A percentile compares a stretch with the other conserved stretches of the same genome.
Conservation (phyloP, 2,113 vertebrate genomes). For the Epinephelus fuscoguttatus region DNA sequence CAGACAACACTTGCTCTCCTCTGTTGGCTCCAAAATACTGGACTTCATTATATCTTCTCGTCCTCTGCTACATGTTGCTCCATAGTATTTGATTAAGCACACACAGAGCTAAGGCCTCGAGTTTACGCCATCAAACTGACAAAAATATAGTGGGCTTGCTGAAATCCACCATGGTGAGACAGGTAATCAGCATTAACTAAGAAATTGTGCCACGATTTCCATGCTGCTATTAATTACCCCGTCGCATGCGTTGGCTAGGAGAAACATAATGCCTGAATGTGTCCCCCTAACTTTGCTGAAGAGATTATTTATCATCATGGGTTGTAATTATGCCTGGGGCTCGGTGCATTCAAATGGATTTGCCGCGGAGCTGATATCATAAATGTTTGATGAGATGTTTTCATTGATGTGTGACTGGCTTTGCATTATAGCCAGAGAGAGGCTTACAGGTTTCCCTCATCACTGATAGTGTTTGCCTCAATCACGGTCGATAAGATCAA, state of each 20-base stretch:
- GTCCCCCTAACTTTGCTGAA: constrained; percentile 61
- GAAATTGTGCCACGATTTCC: constrained; percentile 67
- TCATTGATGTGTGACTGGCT: constrained; percentile 71
- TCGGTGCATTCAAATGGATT: constrained; percentile 66
- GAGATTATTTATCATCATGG: constrained; percentile 72
- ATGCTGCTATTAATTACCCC: constrained; percentile 73
- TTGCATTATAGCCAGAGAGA: constrained; percentile 45
- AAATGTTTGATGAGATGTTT: constrained; percentile 78
- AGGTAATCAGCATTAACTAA: constrained; percentile 71
- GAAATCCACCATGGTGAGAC: constrained; percentile 47
- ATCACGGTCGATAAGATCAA: constrained; percentile 55
- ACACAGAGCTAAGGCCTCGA: constrained; percentile 33
- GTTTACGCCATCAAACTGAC: constrained; percentile 24
- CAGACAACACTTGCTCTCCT: constrained; percentile 13
- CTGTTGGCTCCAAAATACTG: background rate
- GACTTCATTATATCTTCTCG: constrained; percentile 12
- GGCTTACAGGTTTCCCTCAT: constrained; percentile 38
- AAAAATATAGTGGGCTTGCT: constrained; percentile 39
- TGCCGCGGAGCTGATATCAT: constrained; percentile 63
- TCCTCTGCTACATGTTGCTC: constrained; percentile 19
- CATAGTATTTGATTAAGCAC: constrained; percentile 59
- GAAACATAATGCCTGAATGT: constrained; percentile 49
- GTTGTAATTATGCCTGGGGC: constrained; percentile 69
- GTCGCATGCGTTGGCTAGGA: constrained; percentile 52
- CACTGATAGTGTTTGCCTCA: constrained; percentile 54